Percentiles rank a stretch among this genome's conserved stretches.
phyloP scores from a whole-genome alignment of 1,140 invertebrate species.

The Aphelinus certus region DNA sequence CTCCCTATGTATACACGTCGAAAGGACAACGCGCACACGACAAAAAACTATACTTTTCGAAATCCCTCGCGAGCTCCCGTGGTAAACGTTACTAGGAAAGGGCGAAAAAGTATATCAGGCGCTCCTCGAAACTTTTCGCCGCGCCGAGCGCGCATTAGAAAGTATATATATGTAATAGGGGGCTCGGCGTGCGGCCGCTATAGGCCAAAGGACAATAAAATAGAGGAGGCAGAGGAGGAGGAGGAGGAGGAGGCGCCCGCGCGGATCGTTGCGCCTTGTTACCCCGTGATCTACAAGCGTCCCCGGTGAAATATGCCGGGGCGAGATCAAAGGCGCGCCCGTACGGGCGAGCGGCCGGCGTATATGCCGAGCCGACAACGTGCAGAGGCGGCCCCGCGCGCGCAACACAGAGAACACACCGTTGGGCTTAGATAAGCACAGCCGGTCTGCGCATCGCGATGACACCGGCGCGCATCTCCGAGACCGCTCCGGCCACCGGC shows the following conservation, averaged over 20 bases:
- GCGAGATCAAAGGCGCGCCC: conserved; percentile 26
- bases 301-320: conserved; percentile 26
- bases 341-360: not conserved
- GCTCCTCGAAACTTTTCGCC: too few species aligned
- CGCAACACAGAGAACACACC: not conserved
- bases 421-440: conserved; percentile 19
- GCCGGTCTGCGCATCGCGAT: conserved; percentile 19
- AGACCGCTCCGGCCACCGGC: not conserved
- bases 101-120: too few species aligned
- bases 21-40: too few species aligned
- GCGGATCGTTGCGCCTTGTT: conserved; percentile 17
- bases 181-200: too few species aligned
- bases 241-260: not conserved
- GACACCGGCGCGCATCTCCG: not conserved
- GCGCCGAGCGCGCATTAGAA: too few species aligned
- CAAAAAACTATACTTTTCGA: too few species aligned
- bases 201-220: conserved; percentile 2
- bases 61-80: too few species aligned
- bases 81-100: too few species aligned
- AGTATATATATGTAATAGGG: too few species aligned
- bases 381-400: not conserved
- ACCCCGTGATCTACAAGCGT: conserved; percentile 37
- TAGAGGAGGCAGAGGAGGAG: not conserved
- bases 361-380: not conserved
- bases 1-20: too few species aligned